Percentiles rank a stretch among this genome's conserved stretches.
Evolutionary conservation across 2,797 vertebrate species (phyloP).

Genomic region (Esox lucius): DNA sequence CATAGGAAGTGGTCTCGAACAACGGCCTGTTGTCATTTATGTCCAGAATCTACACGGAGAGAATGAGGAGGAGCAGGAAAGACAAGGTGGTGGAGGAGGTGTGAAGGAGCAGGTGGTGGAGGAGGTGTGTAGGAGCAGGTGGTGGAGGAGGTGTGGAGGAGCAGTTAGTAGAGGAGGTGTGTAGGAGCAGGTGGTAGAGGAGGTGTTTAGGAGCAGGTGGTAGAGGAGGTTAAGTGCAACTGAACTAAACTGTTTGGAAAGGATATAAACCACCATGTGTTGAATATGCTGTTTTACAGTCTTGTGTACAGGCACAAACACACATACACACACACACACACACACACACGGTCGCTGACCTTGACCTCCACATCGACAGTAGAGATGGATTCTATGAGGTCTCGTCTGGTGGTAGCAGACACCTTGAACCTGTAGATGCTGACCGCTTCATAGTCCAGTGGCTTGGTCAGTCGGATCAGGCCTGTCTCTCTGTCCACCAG

Average conservation of each 20-base stretch:
- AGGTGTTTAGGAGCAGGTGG: too few relatives aligned
- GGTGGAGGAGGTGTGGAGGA: too few relatives aligned
- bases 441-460: conserved; percentile 88
- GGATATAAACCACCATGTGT: neutral
- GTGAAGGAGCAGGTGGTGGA: neutral
- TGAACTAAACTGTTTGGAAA: too few relatives aligned
- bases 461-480: conserved; percentile 83
- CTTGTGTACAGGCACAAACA: neutral
- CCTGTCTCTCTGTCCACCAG: conserved; percentile 88
- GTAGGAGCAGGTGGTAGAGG: neutral
- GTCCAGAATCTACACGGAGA: conserved; percentile 76
- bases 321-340: conserved; percentile 4
- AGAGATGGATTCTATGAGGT: conserved; percentile 80
- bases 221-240: too few relatives aligned
- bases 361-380: conserved; percentile 92
- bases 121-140: too few relatives aligned
- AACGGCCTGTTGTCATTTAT: conserved; percentile 91
- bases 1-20: conserved; percentile 89
- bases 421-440: conserved; percentile 91
- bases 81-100: neutral
- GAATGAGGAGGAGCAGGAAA: neutral
- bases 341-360: conserved; percentile 55
- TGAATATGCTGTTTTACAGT: neutral
- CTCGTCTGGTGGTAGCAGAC: conserved; percentile 74
- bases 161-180: neutral